phyloP scores from a whole-genome alignment of 2,797 vertebrate species.

The Oreochromis mossambicus region DNA sequence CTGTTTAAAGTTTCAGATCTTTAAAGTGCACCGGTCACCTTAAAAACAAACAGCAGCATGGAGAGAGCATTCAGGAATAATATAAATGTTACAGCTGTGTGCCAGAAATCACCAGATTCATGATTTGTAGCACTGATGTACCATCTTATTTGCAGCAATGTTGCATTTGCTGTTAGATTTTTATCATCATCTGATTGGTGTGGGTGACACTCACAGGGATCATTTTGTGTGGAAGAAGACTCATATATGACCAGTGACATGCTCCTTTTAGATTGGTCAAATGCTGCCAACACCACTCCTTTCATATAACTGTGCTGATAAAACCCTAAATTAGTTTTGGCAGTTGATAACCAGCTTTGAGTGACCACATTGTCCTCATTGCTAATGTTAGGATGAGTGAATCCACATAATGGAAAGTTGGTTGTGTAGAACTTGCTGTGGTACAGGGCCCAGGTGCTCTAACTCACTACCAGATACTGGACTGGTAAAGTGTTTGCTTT shows the following conservation, averaged over 20 bases:
- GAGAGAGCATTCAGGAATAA: neutral
- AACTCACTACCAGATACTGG: neutral
- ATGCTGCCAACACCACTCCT: neutral
- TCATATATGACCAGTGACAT: neutral
- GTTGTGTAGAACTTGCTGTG: neutral
- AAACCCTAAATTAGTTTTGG: neutral
- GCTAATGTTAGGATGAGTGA: neutral
- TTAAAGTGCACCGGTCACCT: neutral
- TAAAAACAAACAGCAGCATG: neutral
- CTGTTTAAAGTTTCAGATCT: neutral
- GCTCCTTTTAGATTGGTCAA: neutral
- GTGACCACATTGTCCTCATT: neutral
- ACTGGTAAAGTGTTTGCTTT: neutral
- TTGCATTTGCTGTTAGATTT: neutral
- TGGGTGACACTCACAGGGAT: neutral
- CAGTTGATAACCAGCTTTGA: neutral
- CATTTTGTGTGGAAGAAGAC: neutral
- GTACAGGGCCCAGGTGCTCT: neutral
- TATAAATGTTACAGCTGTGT: neutral
- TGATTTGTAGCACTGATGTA: neutral
- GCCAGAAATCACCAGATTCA: neutral
- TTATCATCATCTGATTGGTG: neutral
- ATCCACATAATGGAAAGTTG: neutral
- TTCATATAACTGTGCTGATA: fast-evolving
- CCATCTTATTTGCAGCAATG: neutral